phyloP scores from a whole-genome alignment of 2,113 vertebrate species.

The Rhabdornis inornatus region DNA sequence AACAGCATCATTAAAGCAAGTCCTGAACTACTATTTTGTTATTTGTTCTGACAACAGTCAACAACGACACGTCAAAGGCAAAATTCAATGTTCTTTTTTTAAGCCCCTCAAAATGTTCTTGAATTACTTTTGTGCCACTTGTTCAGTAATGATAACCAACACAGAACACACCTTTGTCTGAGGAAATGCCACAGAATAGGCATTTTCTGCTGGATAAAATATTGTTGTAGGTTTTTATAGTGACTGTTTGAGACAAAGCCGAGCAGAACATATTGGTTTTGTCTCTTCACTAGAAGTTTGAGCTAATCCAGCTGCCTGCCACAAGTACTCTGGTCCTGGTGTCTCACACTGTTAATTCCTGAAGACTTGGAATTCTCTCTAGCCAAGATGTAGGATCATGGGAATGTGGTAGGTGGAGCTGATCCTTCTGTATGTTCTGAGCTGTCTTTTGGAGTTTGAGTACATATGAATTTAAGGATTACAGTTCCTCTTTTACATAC shows the following conservation, averaged over 20 bases:
- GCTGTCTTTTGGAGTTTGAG: neutral
- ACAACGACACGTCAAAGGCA: neutral
- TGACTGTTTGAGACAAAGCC: neutral
- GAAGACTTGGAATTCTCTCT: neutral
- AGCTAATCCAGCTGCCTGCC: neutral
- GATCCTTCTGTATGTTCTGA: neutral
- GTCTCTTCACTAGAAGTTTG: neutral
- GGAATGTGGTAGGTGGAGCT: neutral
- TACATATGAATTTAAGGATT: neutral
- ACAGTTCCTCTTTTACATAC: neutral
- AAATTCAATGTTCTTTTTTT: neutral
- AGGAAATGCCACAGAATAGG: neutral
- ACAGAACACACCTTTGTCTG: neutral
- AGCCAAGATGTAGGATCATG: neutral
- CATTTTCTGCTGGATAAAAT: neutral
- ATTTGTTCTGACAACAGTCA: neutral
- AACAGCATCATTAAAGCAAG: neutral
- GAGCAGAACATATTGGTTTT: fast-evolving
- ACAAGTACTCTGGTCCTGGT: neutral
- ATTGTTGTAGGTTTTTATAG: fast-evolving
- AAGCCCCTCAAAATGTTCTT: fast-evolving
- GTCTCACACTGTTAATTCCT: neutral
- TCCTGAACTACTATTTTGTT: neutral
- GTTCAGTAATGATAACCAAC: neutral
- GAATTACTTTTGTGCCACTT: neutral